Percentiles rank a stretch among this genome's conserved stretches.
Evolutionary conservation across 2,888 invertebrate genomes (phyloP).

Genomic region (Lumbricus terrestris): DNA sequence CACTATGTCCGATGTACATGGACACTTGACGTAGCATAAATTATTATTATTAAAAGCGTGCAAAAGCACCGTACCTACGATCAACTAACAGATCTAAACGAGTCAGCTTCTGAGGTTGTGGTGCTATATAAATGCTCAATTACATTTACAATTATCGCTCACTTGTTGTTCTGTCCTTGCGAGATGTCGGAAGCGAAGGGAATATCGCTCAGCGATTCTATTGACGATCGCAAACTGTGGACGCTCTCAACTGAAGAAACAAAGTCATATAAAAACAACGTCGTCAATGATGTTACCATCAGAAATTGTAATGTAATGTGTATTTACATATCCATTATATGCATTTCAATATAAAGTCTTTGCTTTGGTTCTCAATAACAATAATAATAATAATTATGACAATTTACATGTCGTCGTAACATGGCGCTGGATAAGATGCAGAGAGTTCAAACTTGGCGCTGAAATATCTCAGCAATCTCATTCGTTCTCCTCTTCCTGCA

Average conservation of each 20-base stretch:
- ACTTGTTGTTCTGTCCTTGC: neutral
- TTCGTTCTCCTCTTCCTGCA: too few relatives aligned
- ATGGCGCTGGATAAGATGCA: too few relatives aligned
- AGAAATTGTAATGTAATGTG: too few relatives aligned
- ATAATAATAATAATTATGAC: too few relatives aligned
- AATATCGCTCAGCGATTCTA: slow-evolving; percentile 39
- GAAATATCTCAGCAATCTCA: too few relatives aligned
- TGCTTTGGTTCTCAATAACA: too few relatives aligned
- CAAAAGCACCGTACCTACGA: neutral
- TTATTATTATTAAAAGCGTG: neutral
- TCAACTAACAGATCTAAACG: neutral
- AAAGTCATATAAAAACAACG: neutral
- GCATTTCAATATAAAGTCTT: too few relatives aligned
- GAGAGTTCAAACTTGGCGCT: too few relatives aligned
- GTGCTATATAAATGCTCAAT: neutral
- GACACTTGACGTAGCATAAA: too few relatives aligned
- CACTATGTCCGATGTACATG: too few relatives aligned
- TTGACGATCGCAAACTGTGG: slow-evolving; percentile 34
- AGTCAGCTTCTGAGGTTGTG: neutral
- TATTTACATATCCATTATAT: too few relatives aligned
- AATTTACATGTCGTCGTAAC: too few relatives aligned
- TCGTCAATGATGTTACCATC: neutral
- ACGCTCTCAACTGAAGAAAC: slow-evolving; percentile 49
- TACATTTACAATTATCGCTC: neutral
- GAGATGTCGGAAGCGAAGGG: slow-evolving; percentile 46